Evolutionary conservation across 2,888 invertebrate genomes (phyloP).

Genomic region (Cactoblastis cactorum): DNA sequence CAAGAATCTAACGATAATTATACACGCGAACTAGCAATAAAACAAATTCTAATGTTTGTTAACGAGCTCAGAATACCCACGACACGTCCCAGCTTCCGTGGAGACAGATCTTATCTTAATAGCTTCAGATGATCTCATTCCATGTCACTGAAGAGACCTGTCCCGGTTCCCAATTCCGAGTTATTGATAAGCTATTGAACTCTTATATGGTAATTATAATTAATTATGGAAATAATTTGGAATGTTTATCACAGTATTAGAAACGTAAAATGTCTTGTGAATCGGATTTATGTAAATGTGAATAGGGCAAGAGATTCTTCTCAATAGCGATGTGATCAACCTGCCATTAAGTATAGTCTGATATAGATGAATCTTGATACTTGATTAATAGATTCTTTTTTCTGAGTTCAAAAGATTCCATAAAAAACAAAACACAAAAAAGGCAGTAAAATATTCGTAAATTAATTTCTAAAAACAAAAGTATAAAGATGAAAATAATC

Average conservation of each 20-base stretch:
- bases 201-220: not conserved
- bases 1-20: slow-evolving; percentile 23
- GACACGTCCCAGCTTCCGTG: too few relatives aligned
- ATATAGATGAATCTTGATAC: too few relatives aligned
- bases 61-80: too few relatives aligned
- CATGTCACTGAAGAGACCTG: not conserved
- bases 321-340: too few relatives aligned
- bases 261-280: too few relatives aligned
- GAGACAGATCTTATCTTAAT: slow-evolving; percentile 41
- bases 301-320: too few relatives aligned
- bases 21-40: slow-evolving; percentile 58
- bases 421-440: not conserved
- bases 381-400: too few relatives aligned
- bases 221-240: too few relatives aligned
- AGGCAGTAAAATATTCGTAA: not conserved
- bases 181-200: not conserved
- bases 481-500: not conserved
- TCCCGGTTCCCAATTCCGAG: not conserved
- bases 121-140: slow-evolving; percentile 28
- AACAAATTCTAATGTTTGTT: slow-evolving; percentile 45
- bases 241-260: too few relatives aligned
- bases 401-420: too few relatives aligned
- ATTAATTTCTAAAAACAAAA: not conserved
- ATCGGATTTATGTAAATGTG: too few relatives aligned
- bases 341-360: too few relatives aligned